Evolutionary conservation across 2,113 vertebrate genomes (phyloP).

Genomic region (Poicephalus meyeri): DNA sequence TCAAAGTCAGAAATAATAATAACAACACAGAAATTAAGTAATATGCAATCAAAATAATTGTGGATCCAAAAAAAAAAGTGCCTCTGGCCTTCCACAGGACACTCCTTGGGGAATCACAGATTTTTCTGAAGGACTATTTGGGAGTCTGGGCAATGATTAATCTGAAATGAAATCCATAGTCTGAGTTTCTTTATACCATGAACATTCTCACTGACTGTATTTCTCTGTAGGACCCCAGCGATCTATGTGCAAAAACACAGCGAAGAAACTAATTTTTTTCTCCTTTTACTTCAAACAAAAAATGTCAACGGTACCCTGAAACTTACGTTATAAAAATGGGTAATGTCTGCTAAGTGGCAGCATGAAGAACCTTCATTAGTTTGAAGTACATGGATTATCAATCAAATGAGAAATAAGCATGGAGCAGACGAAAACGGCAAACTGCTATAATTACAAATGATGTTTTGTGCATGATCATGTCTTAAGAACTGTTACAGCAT

Average conservation of each 20-base stretch:
- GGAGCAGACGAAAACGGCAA: constrained; percentile 19
- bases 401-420: constrained; percentile 16
- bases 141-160: neutral
- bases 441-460: constrained; percentile 43
- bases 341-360: neutral
- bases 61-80: neutral
- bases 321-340: neutral
- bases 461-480: neutral
- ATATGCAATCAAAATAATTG: neutral
- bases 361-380: constrained; percentile 16
- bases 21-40: neutral
- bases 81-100: neutral
- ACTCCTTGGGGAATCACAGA: neutral
- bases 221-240: neutral
- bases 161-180: neutral
- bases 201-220: rapidly evolving
- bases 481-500: constrained; percentile 37
- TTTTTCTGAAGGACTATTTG: neutral
- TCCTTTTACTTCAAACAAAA: neutral
- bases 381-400: constrained; percentile 17
- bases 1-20: neutral
- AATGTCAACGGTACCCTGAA: neutral
- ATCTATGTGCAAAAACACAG: neutral
- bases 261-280: neutral
- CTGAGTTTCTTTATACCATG: neutral